Conservation (phyloP, 2,797 vertebrate genomes). For the Nyctalus aviator region DNA sequence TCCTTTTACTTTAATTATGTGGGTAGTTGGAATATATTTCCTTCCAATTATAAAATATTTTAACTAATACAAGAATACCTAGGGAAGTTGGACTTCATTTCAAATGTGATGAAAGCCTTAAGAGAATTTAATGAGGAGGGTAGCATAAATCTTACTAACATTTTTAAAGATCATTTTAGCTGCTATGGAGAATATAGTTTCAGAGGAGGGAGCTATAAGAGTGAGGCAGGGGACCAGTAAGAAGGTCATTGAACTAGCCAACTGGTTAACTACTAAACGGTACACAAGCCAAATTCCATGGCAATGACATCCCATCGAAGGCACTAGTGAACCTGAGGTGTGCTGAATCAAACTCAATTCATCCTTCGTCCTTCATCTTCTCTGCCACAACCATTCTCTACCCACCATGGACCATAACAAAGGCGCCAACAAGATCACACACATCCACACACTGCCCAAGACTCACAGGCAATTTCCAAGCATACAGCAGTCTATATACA, state of each 20-base stretch:
- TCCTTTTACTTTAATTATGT: neutral
- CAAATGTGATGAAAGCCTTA: neutral
- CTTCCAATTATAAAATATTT: neutral
- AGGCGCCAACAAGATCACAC: neutral
- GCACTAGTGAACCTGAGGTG: neutral
- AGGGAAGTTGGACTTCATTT: neutral
- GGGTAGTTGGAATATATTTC: neutral
- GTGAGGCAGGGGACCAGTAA: neutral
- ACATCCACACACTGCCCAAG: neutral
- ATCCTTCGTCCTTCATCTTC: neutral
- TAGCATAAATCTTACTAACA: neutral
- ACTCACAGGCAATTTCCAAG: neutral
- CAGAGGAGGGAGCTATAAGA: neutral
- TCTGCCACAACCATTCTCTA: neutral
- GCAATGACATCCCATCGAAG: neutral
- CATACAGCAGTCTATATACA: neutral
- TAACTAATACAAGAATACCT: neutral
- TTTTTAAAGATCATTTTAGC: neutral
- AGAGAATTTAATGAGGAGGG: neutral
- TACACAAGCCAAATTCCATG: neutral
- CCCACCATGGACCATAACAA: neutral
- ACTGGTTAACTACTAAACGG: neutral
- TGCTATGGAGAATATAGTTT: neutral
- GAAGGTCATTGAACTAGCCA: neutral
- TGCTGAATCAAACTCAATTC: neutral